Percentiles rank a stretch among this genome's conserved stretches.
Conservation (phyloP, 37 sponge, comb jelly and placozoan species). For the Bolinopsis microptera region DNA sequence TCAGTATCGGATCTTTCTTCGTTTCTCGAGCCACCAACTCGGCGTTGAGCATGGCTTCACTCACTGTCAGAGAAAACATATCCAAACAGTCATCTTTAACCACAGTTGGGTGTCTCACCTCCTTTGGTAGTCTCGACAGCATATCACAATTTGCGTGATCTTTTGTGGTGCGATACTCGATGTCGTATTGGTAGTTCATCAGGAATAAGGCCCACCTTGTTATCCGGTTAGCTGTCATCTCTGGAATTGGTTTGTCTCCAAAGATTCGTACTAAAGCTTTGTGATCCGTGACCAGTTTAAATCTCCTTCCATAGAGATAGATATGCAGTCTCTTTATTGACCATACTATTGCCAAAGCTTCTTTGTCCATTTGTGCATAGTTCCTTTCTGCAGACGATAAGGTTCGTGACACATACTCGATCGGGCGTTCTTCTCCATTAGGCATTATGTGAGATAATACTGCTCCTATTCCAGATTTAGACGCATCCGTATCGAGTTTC, state of each 20-base stretch:
- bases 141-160: constrained; percentile 73
- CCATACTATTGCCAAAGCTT: constrained; percentile 49
- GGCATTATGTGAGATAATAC: constrained; percentile 65
- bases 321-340: constrained; percentile 68
- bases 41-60: not conserved
- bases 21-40: constrained; percentile 57
- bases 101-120: not conserved
- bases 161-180: constrained; percentile 69
- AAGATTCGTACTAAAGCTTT: constrained; percentile 31
- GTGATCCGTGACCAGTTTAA: constrained; percentile 67
- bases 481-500: not conserved
- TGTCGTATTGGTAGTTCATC: constrained; percentile 70
- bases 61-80: not conserved
- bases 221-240: constrained; percentile 30
- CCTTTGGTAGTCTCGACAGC: constrained; percentile 70
- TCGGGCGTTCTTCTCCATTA: constrained; percentile 67
- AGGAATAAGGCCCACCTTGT: constrained; percentile 66
- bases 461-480: constrained; percentile 11
- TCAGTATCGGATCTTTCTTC: constrained; percentile 67
- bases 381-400: constrained; percentile 67
- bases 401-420: constrained; percentile 72
- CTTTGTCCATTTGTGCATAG: constrained; percentile 74
- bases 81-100: not conserved
- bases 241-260: constrained; percentile 28
- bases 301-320: constrained; percentile 72